Conservation (phyloP, 2,888 invertebrate species). For the Endotricha flammealis region DNA sequence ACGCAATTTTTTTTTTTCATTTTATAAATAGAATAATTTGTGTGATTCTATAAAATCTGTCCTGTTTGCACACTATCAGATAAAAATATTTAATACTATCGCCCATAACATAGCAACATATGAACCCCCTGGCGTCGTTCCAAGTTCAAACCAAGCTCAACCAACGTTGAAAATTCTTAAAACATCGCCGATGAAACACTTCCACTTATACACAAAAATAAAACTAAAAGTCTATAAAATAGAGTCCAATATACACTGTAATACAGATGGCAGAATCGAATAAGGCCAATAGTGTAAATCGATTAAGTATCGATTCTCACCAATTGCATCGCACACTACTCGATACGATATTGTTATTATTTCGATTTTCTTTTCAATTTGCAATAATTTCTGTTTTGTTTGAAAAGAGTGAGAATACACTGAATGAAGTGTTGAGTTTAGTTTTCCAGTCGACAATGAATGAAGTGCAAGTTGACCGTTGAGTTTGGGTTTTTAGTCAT, state of each 20-base stretch:
- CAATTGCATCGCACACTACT: slow-evolving; percentile 15
- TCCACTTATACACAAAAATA: slow-evolving; percentile 15
- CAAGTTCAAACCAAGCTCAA: slow-evolving; percentile 23
- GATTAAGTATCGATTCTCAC: slow-evolving; percentile 35
- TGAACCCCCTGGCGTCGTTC: slow-evolving; percentile 10
- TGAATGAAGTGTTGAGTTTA: no score
- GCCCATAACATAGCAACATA: slow-evolving; percentile 1
- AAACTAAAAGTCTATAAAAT: slow-evolving; percentile 7
- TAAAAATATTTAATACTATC: no score
- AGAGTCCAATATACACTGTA: slow-evolving; percentile 8
- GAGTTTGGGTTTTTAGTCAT: no score
- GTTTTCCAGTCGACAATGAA: no score
- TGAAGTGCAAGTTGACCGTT: no score
- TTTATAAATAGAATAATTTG: no score
- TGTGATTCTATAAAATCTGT: slow-evolving; percentile 1
- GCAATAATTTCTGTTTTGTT: no score
- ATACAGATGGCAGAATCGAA: slow-evolving; percentile 14
- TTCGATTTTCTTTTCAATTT: neutral
- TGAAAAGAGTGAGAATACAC: no score
- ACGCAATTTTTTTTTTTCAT: no score
- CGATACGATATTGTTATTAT: slow-evolving; percentile 5
- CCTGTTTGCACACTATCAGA: slow-evolving; percentile 7
- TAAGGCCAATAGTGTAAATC: slow-evolving; percentile 42
- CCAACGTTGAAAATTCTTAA: slow-evolving; percentile 38
- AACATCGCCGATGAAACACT: slow-evolving; percentile 30